phyloP scores from a whole-genome alignment of 2,888 invertebrate species.

The Trilocha varians region DNA sequence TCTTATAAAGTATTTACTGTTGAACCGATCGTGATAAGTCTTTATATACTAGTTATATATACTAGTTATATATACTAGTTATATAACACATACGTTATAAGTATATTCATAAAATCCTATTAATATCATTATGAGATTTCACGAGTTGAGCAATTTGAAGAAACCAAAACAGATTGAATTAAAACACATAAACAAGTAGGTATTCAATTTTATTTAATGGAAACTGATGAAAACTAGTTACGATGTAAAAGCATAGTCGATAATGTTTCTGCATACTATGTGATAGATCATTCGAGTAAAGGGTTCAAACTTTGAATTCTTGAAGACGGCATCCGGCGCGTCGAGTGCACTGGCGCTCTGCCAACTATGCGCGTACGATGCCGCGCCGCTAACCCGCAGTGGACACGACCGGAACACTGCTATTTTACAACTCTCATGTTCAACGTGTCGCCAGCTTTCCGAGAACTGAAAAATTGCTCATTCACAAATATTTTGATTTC shows the following conservation, averaged over 20 bases:
- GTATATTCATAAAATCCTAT: too few species aligned
- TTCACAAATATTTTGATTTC: slow-evolving; percentile 11
- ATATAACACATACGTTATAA: too few species aligned
- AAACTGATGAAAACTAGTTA: too few species aligned
- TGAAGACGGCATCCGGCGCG: slow-evolving; percentile 39
- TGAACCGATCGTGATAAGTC: too few species aligned
- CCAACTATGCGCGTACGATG: slow-evolving; percentile 47
- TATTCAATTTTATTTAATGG: too few species aligned
- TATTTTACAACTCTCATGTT: slow-evolving; percentile 33
- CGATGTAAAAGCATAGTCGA: background rate
- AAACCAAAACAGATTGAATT: too few species aligned
- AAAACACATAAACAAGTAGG: too few species aligned
- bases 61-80: too few species aligned
- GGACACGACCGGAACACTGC: slow-evolving; percentile 40
- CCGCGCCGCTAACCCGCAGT: slow-evolving; percentile 39
- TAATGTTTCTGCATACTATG: slow-evolving; percentile 5
- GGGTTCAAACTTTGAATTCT: slow-evolving; percentile 22
- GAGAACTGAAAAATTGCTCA: slow-evolving; percentile 22
- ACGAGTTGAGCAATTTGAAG: too few species aligned
- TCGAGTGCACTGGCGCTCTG: slow-evolving; percentile 50
- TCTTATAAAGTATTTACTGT: too few species aligned
- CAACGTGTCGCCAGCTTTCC: slow-evolving; percentile 26
- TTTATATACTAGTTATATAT: too few species aligned
- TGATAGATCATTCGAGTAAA: slow-evolving; percentile 5
- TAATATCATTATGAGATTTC: too few species aligned